Base-by-base conservation (phyloP, 2,113 vertebrate species). In the Bungarus multicinctus region DNA sequence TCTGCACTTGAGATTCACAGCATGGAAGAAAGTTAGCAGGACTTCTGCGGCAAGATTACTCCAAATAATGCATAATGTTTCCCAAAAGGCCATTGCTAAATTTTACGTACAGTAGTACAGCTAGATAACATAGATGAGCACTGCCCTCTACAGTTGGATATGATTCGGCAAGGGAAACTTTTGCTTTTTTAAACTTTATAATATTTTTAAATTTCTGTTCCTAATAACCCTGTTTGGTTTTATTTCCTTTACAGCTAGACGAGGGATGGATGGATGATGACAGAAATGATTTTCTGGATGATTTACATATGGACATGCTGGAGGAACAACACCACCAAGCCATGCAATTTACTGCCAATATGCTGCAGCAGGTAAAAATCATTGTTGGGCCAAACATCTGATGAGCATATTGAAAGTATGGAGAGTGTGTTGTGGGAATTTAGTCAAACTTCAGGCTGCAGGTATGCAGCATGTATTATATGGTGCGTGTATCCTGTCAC, bases 261-360 rank as follows among this genome's bases (percentile, higher is more conserved):
- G 99, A 99, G 94, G 98, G 98, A 95, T 99, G 99, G 99, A 97
- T 99, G 98, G 99, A 99, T 89, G 99, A 99, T 43, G 99, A 99
- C 97, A 98, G 99, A 94, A 99, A 99, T 0, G 99, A 99, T 98
- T 99, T 99, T 96, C 98, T 99, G 96, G 99, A 99, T 97, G 99
- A 99, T 95, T 98, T 99, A 92, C 99, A 99, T 97, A 98, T 99
- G 98, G 99, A 99, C 96, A 99, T 99, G 99, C 97, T 99, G 74
- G 99, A 99, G 97, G 98, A 99, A 96, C 99, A 99, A 97, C 99
- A 99, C 96, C 98, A 99, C 96, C 98, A 99, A 97, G 99, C 99
- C 96, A 99, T 99, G 99, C 98, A 99, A 98, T 99, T 99, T 98
- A 99, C 99, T 2, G 98, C 99, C 95, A 98, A 98, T 97, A 98